A percentile compares a stretch with the other conserved stretches of the same genome.
phyloP scores from a whole-genome alignment of 2,113 vertebrate species.

The Sprattus sprattus region DNA sequence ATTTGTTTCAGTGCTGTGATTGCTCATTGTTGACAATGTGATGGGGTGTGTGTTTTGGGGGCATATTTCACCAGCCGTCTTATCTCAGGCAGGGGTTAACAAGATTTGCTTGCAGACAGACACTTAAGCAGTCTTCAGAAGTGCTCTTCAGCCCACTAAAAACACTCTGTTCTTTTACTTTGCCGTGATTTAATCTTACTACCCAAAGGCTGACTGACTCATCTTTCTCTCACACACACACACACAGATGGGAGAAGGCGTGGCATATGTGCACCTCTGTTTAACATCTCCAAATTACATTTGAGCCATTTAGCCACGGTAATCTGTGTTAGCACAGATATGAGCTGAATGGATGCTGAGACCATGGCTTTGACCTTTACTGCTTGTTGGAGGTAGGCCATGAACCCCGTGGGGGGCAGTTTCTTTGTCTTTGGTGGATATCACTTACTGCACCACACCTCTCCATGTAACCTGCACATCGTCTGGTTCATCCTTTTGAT shows the following conservation, averaged over 20 bases:
- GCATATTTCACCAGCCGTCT: background rate
- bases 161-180: background rate
- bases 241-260: no score
- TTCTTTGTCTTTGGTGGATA: background rate
- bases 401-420: background rate
- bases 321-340: background rate
- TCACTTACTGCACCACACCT: background rate
- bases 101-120: background rate
- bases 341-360: background rate
- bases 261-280: background rate
- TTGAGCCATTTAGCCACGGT: background rate
- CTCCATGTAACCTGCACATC: background rate
- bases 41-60: background rate
- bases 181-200: background rate
- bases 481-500: background rate
- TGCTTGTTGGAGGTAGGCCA: background rate
- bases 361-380: background rate
- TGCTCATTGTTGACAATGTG: background rate
- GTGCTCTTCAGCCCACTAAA: background rate
- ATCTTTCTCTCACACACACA: background rate
- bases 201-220: background rate
- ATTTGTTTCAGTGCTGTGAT: background rate
- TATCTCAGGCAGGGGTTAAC: background rate
- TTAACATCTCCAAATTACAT: background rate
- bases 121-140: background rate